A percentile compares a stretch with the other conserved stretches of the same genome.
These are phyloP conservation scores for Andrena bucephala DNA, from an alignment of 2,888 invertebrate genomes.

Conservation along the genomic window DNA sequence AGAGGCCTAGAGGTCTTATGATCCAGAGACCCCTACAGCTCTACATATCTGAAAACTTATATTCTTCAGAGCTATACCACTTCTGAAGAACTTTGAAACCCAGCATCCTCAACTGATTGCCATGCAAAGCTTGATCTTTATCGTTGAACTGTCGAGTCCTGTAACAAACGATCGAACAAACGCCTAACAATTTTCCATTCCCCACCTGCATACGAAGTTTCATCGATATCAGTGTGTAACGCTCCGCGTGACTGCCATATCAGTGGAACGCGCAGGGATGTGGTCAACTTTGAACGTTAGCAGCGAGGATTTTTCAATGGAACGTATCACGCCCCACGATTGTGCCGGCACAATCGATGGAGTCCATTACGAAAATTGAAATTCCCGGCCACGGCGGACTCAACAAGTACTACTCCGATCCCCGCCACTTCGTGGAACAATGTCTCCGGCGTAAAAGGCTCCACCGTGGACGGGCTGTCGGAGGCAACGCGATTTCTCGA, in stretches of 20 bases:
- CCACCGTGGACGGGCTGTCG: conserved; percentile 10
- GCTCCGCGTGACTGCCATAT: not conserved
- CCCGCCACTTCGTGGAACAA: conserved; percentile 23
- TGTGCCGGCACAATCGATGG: conserved; percentile 47
- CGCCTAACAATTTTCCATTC: not conserved
- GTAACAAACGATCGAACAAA: too few species aligned
- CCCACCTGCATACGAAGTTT: not conserved
- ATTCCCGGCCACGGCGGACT: conserved; percentile 45
- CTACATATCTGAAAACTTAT: too few species aligned
- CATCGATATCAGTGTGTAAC: not conserved
- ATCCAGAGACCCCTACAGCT: too few species aligned
- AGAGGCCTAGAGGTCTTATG: too few species aligned
- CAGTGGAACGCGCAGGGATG: not conserved
- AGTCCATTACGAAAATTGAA: conserved; percentile 67
- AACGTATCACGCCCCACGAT: conserved; percentile 7
- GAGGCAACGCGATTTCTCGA: conserved; percentile 20
- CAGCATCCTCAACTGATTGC: too few species aligned
- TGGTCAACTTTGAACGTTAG: conserved; percentile 4
- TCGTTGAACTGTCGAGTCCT: too few species aligned
- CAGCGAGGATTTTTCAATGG: conserved; percentile 46
- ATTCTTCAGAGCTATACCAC: too few species aligned
- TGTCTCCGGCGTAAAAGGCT: conserved; percentile 29
- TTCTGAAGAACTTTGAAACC: too few species aligned
- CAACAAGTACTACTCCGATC: conserved; percentile 65
- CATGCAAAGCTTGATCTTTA: too few species aligned